Conservation (phyloP, 2,888 invertebrate genomes). For the Erynnis tages region DNA sequence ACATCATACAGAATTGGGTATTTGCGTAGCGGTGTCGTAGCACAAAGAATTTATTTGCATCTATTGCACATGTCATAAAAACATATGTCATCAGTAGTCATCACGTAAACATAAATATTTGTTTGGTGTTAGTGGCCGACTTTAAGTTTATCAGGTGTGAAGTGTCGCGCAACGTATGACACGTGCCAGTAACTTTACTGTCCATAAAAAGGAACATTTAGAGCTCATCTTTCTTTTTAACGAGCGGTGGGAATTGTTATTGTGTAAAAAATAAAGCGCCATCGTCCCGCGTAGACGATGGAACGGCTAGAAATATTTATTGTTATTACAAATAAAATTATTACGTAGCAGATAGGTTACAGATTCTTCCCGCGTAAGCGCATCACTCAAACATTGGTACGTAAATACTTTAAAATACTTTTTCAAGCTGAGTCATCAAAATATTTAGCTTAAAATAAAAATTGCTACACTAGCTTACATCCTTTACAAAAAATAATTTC, state of each 20-base stretch:
- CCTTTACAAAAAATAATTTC: not conserved
- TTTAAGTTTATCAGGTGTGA: slow-evolving; percentile 53
- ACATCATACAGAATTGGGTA: too few relatives aligned
- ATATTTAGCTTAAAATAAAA: too few relatives aligned
- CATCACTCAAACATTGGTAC: not conserved
- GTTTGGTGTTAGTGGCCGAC: slow-evolving; percentile 33
- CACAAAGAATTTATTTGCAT: too few relatives aligned
- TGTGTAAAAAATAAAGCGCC: slow-evolving; percentile 64
- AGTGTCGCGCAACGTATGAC: slow-evolving; percentile 57
- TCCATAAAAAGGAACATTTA: slow-evolving; percentile 75
- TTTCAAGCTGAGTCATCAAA: too few relatives aligned
- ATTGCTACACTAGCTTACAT: not conserved
- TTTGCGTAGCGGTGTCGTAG: too few relatives aligned
- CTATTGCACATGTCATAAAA: too few relatives aligned
- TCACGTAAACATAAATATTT: slow-evolving; percentile 7
- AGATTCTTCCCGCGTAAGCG: slow-evolving; percentile 5
- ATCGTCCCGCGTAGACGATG: slow-evolving; percentile 30
- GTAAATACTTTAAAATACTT: not conserved
- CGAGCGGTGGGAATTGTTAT: slow-evolving; percentile 73
- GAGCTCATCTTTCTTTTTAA: slow-evolving; percentile 81
- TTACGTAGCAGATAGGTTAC: slow-evolving; percentile 22
- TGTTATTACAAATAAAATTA: slow-evolving; percentile 47
- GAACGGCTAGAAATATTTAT: slow-evolving; percentile 69
- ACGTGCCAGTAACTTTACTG: slow-evolving; percentile 74
- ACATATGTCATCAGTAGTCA: not conserved